Base-by-base conservation (phyloP, 2,797 vertebrate species). In the Pseudomugil tenellus region DNA sequence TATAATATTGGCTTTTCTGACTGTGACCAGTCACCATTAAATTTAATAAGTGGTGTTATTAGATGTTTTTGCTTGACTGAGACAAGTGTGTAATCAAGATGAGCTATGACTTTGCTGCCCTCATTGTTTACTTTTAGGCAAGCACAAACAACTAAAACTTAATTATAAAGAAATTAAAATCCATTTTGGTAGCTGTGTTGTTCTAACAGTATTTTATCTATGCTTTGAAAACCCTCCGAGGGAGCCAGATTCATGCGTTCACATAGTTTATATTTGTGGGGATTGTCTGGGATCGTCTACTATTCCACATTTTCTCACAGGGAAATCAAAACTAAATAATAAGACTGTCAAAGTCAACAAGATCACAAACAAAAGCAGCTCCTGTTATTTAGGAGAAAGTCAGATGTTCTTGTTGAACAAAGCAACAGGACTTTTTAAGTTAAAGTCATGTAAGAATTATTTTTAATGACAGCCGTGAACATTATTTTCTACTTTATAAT, bases 401-500 rank as follows among this genome's bases (percentile, higher is more conserved):
- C 29, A 63, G 19, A 70, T 72, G 65, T 74, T 76, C 23, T 51
- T 52, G 64, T 67, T 43, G 53, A 70, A 74, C 41, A 48, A 48
- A 48, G n/a, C n/a, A 48, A 43, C 39, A 64, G 48, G 43, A 37
- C 66, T 62, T 74, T 51, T 17, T 52, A 72, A 77, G 74, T 67
- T 17, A 52, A 85, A 74, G 58, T 31, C 66, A 77, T 49, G 66
- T 43, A 80, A 79, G 77, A 66, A 82, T 68, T 3, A 81, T 81
- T 78, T 60, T 61, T 83, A 76, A 79, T 80, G 70, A 83, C 57
- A 58, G 53, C 67, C 67, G 58, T 77, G 58, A 80, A 80, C 62
- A 63, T 65, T 83, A 32, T 69, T 51, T 74, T 82, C 23, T 51
- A 25, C 23, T 13, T 51, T 51, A 70, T 79, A 84, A 90, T 84